These are phyloP conservation scores for Apis dorsata DNA, from an alignment of 1,140 invertebrate genomes.

Conservation along the genomic window DNA sequence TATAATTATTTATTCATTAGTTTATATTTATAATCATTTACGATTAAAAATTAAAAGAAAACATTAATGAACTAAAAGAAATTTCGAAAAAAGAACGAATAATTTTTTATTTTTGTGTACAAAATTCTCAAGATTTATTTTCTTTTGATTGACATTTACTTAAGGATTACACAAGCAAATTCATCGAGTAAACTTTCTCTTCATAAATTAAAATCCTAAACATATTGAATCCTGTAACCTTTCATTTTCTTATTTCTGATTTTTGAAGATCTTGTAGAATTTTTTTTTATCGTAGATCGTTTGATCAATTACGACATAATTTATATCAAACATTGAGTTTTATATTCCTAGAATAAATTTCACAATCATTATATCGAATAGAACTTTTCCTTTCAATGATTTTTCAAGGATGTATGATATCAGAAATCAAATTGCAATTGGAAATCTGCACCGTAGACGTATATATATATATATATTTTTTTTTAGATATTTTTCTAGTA, in stretches of 20 bases:
- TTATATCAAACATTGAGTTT: not conserved
- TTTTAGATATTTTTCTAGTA: not conserved
- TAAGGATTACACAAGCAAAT: not conserved
- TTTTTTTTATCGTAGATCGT: not conserved
- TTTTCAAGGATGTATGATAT: not conserved
- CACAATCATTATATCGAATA: not conserved
- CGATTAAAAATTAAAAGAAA: too few species aligned
- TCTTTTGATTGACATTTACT: not conserved
- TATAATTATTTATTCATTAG: too few species aligned
- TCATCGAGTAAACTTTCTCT: not conserved
- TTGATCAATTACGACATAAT: not conserved
- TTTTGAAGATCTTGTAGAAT: not conserved
- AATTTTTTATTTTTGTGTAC: not conserved
- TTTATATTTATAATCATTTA: too few species aligned
- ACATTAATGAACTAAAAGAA: not conserved
- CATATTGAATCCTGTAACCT: not conserved
- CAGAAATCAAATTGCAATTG: not conserved
- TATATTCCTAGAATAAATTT: not conserved
- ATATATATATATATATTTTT: not conserved
- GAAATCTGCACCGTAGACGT: not conserved
- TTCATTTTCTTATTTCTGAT: slow-evolving; percentile 3
- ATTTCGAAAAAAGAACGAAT: not conserved
- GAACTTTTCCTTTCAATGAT: not conserved
- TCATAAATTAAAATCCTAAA: not conserved
- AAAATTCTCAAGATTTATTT: not conserved